A percentile compares a stretch with the other conserved stretches of the same genome.
Conservation (phyloP, 1,140 invertebrate genomes). For the Whitmania pigra region DNA sequence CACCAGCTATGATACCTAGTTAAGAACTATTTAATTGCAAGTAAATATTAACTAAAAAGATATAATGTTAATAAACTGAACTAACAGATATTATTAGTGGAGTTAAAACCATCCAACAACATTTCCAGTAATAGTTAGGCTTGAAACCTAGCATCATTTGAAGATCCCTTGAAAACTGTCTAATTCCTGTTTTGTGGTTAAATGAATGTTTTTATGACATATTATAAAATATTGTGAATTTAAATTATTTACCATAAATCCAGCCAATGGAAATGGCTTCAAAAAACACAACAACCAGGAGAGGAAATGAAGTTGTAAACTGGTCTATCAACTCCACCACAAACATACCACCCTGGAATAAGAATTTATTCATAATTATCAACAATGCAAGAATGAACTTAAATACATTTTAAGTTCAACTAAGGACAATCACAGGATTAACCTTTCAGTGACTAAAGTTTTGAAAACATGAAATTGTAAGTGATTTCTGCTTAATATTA, state of each 20-base stretch:
- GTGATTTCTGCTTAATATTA: too few species aligned
- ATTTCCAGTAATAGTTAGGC: slow-evolving; percentile 23
- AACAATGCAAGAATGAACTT: too few species aligned
- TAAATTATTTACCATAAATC: slow-evolving; percentile 29
- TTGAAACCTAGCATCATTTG: slow-evolving; percentile 19
- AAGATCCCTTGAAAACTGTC: slow-evolving; percentile 17
- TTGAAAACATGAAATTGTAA: too few species aligned
- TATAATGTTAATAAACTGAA: not conserved
- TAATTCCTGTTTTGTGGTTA: slow-evolving; percentile 13
- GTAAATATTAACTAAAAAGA: too few species aligned
- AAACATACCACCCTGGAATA: slow-evolving; percentile 39
- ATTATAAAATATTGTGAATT: not conserved
- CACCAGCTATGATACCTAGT: not conserved
- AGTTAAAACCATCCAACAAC: slow-evolving; percentile 20
- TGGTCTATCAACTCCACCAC: slow-evolving; percentile 43
- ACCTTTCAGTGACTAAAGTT: too few species aligned
- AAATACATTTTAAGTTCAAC: too few species aligned
- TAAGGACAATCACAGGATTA: too few species aligned
- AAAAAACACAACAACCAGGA: slow-evolving; percentile 28
- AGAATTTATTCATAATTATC: not conserved
- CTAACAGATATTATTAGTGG: slow-evolving; percentile 17
- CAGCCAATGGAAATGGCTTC: slow-evolving; percentile 29
- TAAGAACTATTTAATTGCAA: too few species aligned
- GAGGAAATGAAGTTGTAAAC: slow-evolving; percentile 33
- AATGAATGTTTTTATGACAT: too few species aligned